These are phyloP conservation scores for Anadara kagoshimensis DNA, from an alignment of 1,140 invertebrate genomes.

Conservation along the genomic window DNA sequence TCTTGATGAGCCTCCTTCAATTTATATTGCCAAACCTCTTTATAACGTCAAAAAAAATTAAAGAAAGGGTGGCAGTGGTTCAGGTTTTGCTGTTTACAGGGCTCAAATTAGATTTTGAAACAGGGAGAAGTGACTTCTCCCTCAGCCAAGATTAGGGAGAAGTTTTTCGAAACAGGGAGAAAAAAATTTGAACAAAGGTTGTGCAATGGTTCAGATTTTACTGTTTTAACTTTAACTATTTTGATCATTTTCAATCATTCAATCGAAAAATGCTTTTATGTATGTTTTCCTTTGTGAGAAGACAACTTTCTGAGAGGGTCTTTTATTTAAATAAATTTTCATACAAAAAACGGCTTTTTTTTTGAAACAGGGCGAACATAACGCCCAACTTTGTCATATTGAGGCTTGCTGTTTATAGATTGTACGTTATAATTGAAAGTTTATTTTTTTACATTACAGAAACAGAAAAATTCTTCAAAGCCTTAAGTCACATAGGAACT, in stretches of 20 bases:
- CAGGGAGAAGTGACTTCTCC: no score
- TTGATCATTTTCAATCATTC: background rate
- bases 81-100: no score
- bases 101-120: no score
- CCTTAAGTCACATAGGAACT: conserved; percentile 25
- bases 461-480: conserved; percentile 30
- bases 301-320: background rate
- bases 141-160: no score
- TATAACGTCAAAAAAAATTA: no score
- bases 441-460: conserved; percentile 18
- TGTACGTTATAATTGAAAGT: background rate
- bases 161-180: no score
- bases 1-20: no score
- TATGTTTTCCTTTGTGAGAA: background rate
- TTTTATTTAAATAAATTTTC: background rate
- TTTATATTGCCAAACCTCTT: no score
- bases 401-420: no score
- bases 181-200: no score
- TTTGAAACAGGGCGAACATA: background rate
- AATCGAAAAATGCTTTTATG: background rate
- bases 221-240: background rate
- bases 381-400: background rate
- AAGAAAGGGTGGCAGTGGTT: no score
- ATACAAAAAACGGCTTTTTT: background rate
- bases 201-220: background rate